Evolutionary conservation across 2,888 invertebrate species (phyloP), one percentile per base, ranked within the genome.

Genomic region (Stenchaetothrips biformis): DNA sequence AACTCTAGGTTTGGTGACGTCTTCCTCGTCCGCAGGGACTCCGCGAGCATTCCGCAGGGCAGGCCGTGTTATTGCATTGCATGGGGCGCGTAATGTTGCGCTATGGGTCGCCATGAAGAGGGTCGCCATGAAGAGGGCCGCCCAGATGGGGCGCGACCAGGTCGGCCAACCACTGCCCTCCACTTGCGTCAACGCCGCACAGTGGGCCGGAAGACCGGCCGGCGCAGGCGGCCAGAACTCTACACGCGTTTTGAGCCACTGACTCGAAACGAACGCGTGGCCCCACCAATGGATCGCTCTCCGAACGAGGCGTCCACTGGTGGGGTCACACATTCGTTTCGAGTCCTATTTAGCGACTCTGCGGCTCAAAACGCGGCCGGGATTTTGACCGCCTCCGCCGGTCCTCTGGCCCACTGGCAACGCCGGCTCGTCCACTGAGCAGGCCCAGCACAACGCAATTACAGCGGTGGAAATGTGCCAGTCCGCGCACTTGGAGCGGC

Each of bases 401-500:
- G n/a, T n/a, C n/a, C n/a, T n/a, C n/a, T n/a, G n/a, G n/a, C n/a
- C n/a, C n/a, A n/a, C n/a, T n/a, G n/a, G n/a, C n/a, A n/a, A n/a
- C 67, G 18, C 21, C n/a, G 7, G 62, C 67, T 9, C n/a, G 67
- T 21, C 67, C 21, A 21, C 25, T 8, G 21, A 7, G 67, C 9
- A n/a, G n/a, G n/a, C 9, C 21, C 13, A 21, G 21, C 67, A 25
- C 67, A 74, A 74, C 67, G 25, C 67, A 74, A 74, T 74, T 74
- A 74, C 67, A 74, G 67, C 4, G 37, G 37, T 74, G 21, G 67
- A 74, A 74, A 74, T 74, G 67, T 74, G 21, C 67, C 67, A 25
- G 25, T 74, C 37, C n/a, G n/a, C n/a, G 53, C 53, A 53, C 53
- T 53, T 53, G 53, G 53, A 53, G 4, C 53, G 53, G 53, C 53